Percentiles rank a stretch among this genome's conserved stretches.
These are phyloP conservation scores for Lanius ludovicianus DNA, from an alignment of 2,113 vertebrate species.

Conservation along the genomic window DNA sequence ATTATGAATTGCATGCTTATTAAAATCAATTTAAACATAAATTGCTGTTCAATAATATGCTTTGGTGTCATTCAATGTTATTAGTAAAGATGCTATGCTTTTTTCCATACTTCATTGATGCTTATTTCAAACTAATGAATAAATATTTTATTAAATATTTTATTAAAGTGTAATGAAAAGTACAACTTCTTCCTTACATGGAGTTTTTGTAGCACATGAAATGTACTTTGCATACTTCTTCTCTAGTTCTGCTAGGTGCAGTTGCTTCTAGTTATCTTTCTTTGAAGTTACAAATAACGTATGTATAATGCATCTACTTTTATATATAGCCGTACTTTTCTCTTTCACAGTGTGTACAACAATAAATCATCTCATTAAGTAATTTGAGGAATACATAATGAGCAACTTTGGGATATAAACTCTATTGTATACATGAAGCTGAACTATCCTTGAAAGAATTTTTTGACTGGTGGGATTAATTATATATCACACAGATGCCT, in stretches of 20 bases:
- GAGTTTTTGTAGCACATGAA: not conserved
- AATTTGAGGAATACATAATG: not conserved
- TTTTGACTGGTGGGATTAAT: conserved; percentile 50
- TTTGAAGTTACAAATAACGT: not conserved
- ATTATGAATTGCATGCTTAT: conserved; percentile 33
- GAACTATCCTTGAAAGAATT: conserved; percentile 21
- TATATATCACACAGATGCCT: conserved; percentile 45
- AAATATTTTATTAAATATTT: not conserved
- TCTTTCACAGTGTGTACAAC: not conserved
- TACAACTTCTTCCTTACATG: not conserved
- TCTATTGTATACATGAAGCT: conserved; percentile 4
- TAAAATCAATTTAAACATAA: conserved; percentile 25
- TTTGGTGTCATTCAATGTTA: not conserved
- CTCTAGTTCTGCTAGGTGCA: not conserved
- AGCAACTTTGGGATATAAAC: not conserved
- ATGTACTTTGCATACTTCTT: not conserved
- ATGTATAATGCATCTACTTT: not conserved
- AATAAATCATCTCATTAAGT: conserved; percentile 30
- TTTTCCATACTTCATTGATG: not conserved
- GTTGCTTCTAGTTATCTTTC: not conserved
- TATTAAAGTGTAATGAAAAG: not conserved
- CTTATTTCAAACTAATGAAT: not conserved
- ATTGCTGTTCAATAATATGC: not conserved
- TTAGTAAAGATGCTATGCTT: not conserved
- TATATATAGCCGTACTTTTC: not conserved